These are phyloP conservation scores for Leptinotarsa haldemani DNA, from an alignment of 2,888 invertebrate genomes.

Conservation along the genomic window DNA sequence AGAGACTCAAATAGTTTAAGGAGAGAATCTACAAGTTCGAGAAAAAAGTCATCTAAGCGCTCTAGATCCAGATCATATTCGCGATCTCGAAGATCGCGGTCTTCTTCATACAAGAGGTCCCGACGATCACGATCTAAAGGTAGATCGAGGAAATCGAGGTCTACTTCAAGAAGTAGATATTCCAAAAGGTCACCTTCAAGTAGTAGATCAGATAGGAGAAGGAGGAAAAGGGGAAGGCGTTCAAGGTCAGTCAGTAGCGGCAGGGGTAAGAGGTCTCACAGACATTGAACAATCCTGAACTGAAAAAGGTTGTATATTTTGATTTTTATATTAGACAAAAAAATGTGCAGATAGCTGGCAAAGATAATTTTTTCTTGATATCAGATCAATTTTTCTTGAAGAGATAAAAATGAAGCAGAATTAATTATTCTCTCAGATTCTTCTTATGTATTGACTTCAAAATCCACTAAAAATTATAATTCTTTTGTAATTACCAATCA, in stretches of 20 bases:
- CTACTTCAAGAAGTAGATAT: constrained; percentile 44
- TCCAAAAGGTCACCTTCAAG: constrained; percentile 40
- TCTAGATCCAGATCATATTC: constrained; percentile 46
- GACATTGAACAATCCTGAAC: constrained; percentile 46
- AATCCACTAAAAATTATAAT: no score
- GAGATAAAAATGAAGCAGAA: no score
- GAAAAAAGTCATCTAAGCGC: constrained; percentile 35
- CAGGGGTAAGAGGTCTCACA: constrained; percentile 57
- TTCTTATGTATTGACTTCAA: no score
- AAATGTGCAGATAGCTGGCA: constrained; percentile 36
- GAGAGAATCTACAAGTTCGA: constrained; percentile 38
- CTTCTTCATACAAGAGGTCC: constrained; percentile 46
- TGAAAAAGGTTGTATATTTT: constrained; percentile 48
- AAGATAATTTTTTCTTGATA: neutral
- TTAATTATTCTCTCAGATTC: no score
- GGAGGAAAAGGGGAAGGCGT: constrained; percentile 38
- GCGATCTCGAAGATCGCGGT: constrained; percentile 42
- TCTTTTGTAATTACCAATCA: no score
- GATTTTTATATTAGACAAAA: constrained; percentile 20
- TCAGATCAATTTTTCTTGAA: no score
- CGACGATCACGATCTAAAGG: constrained; percentile 43
- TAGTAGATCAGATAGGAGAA: constrained; percentile 42
- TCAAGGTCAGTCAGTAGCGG: constrained; percentile 48
- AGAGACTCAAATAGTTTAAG: constrained; percentile 36
- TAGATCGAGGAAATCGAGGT: constrained; percentile 42